phyloP scores from a whole-genome alignment of 2,888 invertebrate genomes.

The Ctenicera cuprea region DNA sequence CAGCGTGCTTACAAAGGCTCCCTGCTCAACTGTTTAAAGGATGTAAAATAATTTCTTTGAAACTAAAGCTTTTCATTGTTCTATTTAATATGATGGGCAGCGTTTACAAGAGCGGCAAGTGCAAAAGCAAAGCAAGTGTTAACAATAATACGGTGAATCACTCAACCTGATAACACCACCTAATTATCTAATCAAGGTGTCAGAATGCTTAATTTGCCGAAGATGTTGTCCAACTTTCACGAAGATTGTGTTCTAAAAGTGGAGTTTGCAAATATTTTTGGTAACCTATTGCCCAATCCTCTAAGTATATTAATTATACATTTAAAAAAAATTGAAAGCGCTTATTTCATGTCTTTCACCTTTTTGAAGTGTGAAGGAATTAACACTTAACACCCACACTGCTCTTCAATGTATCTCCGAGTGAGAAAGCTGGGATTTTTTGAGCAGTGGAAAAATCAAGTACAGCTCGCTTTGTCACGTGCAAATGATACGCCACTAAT shows the following conservation, averaged over 20 bases:
- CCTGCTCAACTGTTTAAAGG: too few relatives aligned
- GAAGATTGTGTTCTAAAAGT: background rate
- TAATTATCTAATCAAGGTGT: conserved; percentile 33
- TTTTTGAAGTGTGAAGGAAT: conserved; percentile 1
- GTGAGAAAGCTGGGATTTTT: conserved; percentile 11
- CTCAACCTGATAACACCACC: conserved; percentile 28
- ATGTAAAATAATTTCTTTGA: background rate
- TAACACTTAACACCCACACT: conserved; percentile 1
- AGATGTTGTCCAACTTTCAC: conserved; percentile 29
- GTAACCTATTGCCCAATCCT: conserved; percentile 14
- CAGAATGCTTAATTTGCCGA: conserved; percentile 23
- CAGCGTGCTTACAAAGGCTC: too few relatives aligned
- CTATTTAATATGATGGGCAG: conserved; percentile 5
- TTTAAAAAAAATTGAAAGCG: conserved; percentile 4
- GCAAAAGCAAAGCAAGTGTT: conserved; percentile 1
- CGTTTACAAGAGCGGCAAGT: conserved; percentile 14
- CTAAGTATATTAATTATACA: conserved; percentile 11
- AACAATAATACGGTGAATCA: conserved; percentile 24
- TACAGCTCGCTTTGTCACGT: conserved; percentile 65
- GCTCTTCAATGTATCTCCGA: background rate
- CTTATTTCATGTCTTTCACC: conserved; percentile 13
- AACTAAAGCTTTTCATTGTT: conserved; percentile 14
- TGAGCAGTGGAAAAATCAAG: conserved; percentile 41
- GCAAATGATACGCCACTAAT: conserved; percentile 68
- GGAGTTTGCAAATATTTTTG: conserved; percentile 11